phyloP scores from a whole-genome alignment of 2,797 vertebrate species.

The Eleutherodactylus coqui region DNA sequence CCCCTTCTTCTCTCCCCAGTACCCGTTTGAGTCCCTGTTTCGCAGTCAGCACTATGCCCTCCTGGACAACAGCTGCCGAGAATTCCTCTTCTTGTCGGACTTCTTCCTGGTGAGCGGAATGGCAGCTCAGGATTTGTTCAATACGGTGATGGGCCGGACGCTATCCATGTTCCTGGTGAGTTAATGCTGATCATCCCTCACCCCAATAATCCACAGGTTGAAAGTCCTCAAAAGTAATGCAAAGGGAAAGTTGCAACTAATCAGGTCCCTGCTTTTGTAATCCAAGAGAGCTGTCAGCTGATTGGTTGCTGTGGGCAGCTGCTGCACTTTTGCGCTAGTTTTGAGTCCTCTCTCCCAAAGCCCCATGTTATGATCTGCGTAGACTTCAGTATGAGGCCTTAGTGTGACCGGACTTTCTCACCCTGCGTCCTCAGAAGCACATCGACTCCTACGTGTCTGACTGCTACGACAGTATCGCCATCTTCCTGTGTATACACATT shows the following conservation, averaged over 20 bases:
- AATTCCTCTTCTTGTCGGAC: constrained; percentile 90
- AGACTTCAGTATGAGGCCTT: background rate
- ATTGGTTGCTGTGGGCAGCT: background rate
- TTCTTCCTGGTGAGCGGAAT: constrained; percentile 89
- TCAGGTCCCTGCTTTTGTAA: background rate
- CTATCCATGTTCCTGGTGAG: constrained; percentile 84
- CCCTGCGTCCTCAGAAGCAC: constrained; percentile 79
- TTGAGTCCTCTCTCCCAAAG: too few relatives aligned
- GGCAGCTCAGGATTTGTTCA: constrained; percentile 88
- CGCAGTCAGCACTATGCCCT: constrained; percentile 94
- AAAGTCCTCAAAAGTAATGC: background rate
- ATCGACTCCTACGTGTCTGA: constrained; percentile 87
- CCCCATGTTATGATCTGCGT: too few relatives aligned
- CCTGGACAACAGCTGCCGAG: constrained; percentile 90
- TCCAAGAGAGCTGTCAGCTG: background rate
- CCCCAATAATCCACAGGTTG: background rate
- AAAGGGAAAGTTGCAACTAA: background rate
- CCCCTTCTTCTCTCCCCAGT: constrained; percentile 71
- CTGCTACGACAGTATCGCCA: constrained; percentile 91
- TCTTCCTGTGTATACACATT: constrained; percentile 93
- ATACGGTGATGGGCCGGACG: constrained; percentile 89
- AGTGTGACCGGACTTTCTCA: background rate
- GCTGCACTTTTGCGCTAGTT: too few relatives aligned
- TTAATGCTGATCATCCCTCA: background rate
- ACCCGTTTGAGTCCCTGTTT: constrained; percentile 91